Base-by-base conservation (phyloP, 2,888 invertebrate species). In the Hypomecis punctinalis region DNA sequence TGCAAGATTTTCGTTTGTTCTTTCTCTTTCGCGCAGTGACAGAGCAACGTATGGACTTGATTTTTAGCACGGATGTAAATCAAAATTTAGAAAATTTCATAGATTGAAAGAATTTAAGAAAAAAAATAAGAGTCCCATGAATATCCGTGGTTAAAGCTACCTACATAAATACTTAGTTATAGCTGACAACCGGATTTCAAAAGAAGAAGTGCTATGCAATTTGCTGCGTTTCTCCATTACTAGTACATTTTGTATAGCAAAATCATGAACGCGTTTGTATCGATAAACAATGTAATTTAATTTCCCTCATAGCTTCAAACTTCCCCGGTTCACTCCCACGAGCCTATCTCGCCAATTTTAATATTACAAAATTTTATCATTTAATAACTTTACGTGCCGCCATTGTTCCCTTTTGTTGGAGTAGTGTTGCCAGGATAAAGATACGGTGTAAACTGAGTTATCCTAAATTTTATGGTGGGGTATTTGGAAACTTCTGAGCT, bases 381-480 rank as follows among this genome's bases (percentile, higher is more conserved):
- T 82, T 80, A 81, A 82, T 80, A 81, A 80, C 75, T 74, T 74
- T 71, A 71, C 76, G 72, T 74, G 70, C 75, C 71, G 73, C 78
- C 73, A 77, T 78, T 79, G 78, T 75, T 71, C 76, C 65, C 13
- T 42, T 60, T 54, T 57, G 52, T 40, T 67, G n/a, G 9, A 39
- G 39, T 35, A 42, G 60, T 48, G 61, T 48, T 65, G 52, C 65
- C 48, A 55, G 23, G 13, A 35, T 57, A 5, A 0, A 43, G n/a
- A 9, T 0, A 42, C 9, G 33, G 5, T 36, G 9, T 11, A 45
- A 13, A 45, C 11, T 45, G 53, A 48, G 45, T 42, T 59, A 23
- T 56, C 23, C 13, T n/a, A 11, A 6, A n/a, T 9, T 40, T 6
- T 10, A n/a, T n/a, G n/a, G n/a, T n/a, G n/a, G n/a, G 40, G 4